Evolutionary conservation across 2,113 vertebrate genomes (phyloP).

Genomic region (Oenanthe oenanthe): DNA sequence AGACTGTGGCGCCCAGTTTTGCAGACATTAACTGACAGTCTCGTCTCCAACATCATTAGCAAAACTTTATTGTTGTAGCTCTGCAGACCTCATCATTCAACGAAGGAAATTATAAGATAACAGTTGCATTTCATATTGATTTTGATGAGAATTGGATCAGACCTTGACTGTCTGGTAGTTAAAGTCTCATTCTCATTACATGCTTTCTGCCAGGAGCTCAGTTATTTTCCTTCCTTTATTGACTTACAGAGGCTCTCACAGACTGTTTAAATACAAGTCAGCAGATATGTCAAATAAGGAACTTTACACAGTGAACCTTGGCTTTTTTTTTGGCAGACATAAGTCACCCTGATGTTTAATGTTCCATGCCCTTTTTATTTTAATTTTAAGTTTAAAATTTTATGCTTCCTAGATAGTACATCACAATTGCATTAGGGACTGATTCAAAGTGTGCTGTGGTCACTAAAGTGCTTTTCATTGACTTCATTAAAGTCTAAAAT

Average conservation of each 20-base stretch:
- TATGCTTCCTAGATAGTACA: background rate
- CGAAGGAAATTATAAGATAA: background rate
- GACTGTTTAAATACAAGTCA: background rate
- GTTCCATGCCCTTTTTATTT: background rate
- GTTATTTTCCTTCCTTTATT: slow-evolving; percentile 16
- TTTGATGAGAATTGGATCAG: slow-evolving; percentile 19
- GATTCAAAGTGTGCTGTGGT: background rate
- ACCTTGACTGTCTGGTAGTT: background rate
- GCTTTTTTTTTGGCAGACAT: background rate
- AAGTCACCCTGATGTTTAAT: background rate
- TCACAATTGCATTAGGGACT: background rate
- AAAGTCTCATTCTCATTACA: background rate
- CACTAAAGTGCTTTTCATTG: background rate
- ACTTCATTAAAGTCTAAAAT: background rate
- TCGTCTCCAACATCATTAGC: background rate
- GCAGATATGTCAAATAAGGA: background rate
- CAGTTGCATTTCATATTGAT: background rate
- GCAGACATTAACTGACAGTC: background rate
- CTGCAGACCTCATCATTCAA: background rate
- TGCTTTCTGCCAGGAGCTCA: background rate
- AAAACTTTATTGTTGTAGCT: background rate
- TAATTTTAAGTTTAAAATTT: background rate
- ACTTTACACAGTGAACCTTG: background rate
- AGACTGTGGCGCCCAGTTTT: background rate
- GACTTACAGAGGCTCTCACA: background rate